These are phyloP conservation scores for Drymodes brunneopygia DNA, from an alignment of 2,113 vertebrate species.

Conservation along the genomic window DNA sequence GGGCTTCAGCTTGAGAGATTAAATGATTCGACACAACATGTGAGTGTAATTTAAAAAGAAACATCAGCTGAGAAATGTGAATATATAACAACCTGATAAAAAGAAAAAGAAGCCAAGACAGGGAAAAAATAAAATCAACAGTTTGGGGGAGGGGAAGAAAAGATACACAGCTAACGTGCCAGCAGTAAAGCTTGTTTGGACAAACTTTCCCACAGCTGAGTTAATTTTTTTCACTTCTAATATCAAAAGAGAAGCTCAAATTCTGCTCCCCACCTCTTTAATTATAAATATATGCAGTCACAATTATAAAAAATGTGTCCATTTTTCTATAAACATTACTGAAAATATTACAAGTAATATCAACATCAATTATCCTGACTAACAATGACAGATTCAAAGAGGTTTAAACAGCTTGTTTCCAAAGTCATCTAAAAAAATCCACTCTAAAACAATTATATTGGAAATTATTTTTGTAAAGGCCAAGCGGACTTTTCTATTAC, in stretches of 20 bases:
- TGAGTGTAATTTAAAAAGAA: slow-evolving; percentile 89
- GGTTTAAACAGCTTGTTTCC: neutral
- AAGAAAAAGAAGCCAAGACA: slow-evolving; percentile 44
- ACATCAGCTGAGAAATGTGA: slow-evolving; percentile 71
- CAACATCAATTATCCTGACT: neutral
- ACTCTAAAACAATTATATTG: neutral
- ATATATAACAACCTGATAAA: slow-evolving; percentile 72
- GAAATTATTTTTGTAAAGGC: neutral
- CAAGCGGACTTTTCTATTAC: neutral
- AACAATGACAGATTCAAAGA: neutral
- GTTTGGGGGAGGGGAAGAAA: slow-evolving; percentile 9
- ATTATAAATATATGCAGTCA: neutral
- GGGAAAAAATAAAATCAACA: neutral
- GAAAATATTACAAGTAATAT: slow-evolving; percentile 3
- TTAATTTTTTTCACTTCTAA: neutral
- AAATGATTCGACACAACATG: slow-evolving; percentile 84
- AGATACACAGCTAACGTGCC: slow-evolving; percentile 63
- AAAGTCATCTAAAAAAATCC: neutral
- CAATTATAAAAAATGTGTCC: neutral
- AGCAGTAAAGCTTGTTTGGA: slow-evolving; percentile 42
- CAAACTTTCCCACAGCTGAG: slow-evolving; percentile 45
- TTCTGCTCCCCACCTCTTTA: neutral
- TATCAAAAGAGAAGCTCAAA: neutral
- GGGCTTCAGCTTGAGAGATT: slow-evolving; percentile 79
- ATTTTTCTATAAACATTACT: neutral